phyloP scores from a whole-genome alignment of 1,140 invertebrate species.

The Dinoponera quadriceps region DNA sequence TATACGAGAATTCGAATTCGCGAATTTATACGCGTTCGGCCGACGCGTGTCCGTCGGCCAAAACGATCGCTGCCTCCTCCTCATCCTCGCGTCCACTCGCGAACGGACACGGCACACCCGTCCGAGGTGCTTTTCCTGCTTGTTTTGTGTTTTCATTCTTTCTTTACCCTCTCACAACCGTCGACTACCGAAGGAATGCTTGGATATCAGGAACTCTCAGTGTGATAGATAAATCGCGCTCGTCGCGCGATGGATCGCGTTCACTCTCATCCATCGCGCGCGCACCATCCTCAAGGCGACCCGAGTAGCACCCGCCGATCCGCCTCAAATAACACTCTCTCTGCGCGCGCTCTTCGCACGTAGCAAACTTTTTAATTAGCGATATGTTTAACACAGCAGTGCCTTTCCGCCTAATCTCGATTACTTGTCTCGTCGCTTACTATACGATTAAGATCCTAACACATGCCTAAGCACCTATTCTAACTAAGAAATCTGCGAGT shows the following conservation, averaged over 20 bases:
- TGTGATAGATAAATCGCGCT: slow-evolving; percentile 28
- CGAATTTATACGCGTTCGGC: too few species aligned
- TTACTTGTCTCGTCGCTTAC: slow-evolving; percentile 70
- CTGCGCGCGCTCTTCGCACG: slow-evolving; percentile 60
- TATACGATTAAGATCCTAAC: slow-evolving; percentile 76
- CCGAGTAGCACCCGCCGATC: slow-evolving; percentile 21
- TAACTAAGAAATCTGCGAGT: slow-evolving; percentile 73
- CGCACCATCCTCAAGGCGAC: slow-evolving; percentile 33
- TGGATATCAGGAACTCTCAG: slow-evolving; percentile 72
- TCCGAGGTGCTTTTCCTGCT: not conserved
- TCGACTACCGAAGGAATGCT: slow-evolving; percentile 65
- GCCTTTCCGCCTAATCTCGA: slow-evolving; percentile 62
- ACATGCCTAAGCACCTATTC: slow-evolving; percentile 77
- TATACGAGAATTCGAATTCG: not conserved
- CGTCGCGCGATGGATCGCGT: slow-evolving; percentile 22
- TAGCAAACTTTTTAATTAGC: slow-evolving; percentile 75
- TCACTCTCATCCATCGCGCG: slow-evolving; percentile 30
- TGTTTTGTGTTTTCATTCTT: not conserved
- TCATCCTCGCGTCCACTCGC: not conserved
- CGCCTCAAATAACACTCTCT: not conserved
- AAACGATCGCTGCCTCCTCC: too few species aligned
- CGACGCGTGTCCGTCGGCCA: too few species aligned
- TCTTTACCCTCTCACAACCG: slow-evolving; percentile 24
- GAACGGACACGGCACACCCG: too few species aligned
- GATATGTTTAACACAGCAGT: slow-evolving; percentile 82